Evolutionary conservation across 2,113 vertebrate genomes (phyloP), one percentile per base, ranked within the genome.

Genomic region (Burhinus bistriatus): DNA sequence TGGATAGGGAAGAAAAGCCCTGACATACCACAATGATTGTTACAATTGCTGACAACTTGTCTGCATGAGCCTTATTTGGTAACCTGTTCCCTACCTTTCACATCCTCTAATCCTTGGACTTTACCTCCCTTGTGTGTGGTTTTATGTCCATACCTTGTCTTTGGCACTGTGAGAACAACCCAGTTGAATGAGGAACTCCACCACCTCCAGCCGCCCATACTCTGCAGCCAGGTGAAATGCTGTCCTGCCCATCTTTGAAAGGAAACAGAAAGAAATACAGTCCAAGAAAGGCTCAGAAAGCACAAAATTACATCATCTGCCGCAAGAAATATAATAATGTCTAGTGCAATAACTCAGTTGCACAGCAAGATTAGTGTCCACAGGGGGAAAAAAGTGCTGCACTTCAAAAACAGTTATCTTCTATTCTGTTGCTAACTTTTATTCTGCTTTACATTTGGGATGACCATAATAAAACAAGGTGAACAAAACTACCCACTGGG

Each of bases 171-270:
- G 98, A 86, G 97, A 97, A 94, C 99, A 99, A 34, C 98, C 98
- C 70, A 98, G 98, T 10, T 55, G 98, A 83, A 99, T 98, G 17
- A 99, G 98, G 95, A 99, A 98, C 62, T 99, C 98, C 91, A 98
- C 98, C 91, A 98, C 98, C 16, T 99, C 98, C 90, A 98, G 82
- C 38, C 97, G 98, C 55, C 99, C 98, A 0, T 98, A 83, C 87
- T 99, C 99, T 32, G 98, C 98, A 2, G 99, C 99, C 94, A 98
- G 93, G 80, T 99, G 99, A 84, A 99, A 98, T 0, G 99, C 98
- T 1, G 99, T 99, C 97, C 98, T 99, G 47, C 98, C 98, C 91
- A 98, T 89, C 98, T 98, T 40, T 17, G 61, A 9, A 80, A 83
- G 30, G 51, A 76, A 81, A 91, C 17, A 81, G 47, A 42, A 34